Evolutionary conservation across 2,888 invertebrate genomes (phyloP).

Genomic region (Tenthredo mesomela): DNA sequence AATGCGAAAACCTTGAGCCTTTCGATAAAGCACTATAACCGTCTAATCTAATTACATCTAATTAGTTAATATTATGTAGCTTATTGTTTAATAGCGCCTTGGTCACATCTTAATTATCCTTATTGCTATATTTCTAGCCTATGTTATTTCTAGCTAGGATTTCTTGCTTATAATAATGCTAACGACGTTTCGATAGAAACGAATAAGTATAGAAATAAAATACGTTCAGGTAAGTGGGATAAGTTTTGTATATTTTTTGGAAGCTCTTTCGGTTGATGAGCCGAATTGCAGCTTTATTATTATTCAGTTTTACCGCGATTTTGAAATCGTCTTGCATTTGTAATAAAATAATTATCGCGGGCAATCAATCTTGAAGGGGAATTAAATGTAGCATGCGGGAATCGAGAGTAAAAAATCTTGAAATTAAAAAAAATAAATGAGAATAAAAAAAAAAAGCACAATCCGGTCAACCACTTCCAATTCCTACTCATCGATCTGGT

Average conservation of each 20-base stretch:
- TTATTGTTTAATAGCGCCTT: slow-evolving; percentile 17
- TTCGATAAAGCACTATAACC: slow-evolving; percentile 20
- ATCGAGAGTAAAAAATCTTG: not conserved
- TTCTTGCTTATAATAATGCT: not conserved
- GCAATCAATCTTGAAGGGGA: not conserved
- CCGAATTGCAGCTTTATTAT: not conserved
- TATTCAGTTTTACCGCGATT: not conserved
- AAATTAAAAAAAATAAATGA: not conserved
- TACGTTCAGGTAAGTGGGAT: not conserved
- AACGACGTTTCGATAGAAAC: not conserved
- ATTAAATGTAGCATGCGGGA: not conserved
- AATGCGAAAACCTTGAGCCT: not conserved
- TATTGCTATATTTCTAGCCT: not conserved
- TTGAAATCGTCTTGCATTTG: not conserved
- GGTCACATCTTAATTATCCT: slow-evolving; percentile 6
- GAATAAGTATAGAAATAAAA: not conserved
- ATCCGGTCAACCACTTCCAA: not conserved
- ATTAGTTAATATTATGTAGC: slow-evolving; percentile 6
- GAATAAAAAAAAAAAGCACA: not conserved
- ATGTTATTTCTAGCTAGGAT: not conserved
- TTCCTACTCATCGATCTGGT: not conserved
- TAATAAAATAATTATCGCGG: not conserved
- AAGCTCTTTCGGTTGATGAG: not conserved
- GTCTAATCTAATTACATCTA: slow-evolving; percentile 20
- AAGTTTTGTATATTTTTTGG: not conserved